Evolutionary conservation across 1,140 invertebrate genomes (phyloP).

Genomic region (Pollicipes pollicipes): DNA sequence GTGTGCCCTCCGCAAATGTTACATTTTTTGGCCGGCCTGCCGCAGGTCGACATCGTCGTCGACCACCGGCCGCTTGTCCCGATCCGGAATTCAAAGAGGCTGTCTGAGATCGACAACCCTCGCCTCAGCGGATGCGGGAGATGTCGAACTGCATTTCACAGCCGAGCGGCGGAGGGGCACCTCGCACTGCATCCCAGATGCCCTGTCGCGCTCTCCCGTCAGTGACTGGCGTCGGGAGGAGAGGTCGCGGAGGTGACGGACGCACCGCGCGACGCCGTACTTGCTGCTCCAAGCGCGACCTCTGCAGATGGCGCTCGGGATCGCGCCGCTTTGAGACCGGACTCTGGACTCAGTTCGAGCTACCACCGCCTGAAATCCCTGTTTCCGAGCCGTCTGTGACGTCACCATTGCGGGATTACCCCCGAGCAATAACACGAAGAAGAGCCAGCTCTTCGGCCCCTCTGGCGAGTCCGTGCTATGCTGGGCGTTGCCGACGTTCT

Average conservation of each 20-base stretch:
- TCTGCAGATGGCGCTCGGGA: neutral
- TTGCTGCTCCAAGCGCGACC: neutral
- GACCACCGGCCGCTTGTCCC: conserved; percentile 14
- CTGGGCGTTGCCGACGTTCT: conserved; percentile 7
- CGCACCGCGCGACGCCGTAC: neutral
- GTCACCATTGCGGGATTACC: conserved; percentile 5
- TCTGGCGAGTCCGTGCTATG: neutral
- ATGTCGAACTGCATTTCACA: neutral
- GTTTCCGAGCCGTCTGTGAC: neutral
- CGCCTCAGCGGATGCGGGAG: conserved; percentile 7
- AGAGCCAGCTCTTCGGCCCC: neutral
- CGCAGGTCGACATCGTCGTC: conserved; percentile 14
- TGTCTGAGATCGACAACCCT: conserved; percentile 10
- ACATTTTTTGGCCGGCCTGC: conserved; percentile 16
- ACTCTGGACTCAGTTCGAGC: conserved; percentile 4
- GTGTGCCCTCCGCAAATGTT: conserved; percentile 17
- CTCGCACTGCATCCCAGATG: conserved; percentile 10
- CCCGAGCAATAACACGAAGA: neutral
- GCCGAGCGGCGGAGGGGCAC: conserved; percentile 4
- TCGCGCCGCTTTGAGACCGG: conserved; percentile 3
- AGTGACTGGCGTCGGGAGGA: conserved; percentile 5
- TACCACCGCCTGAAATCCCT: neutral
- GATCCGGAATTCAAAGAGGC: conserved; percentile 13
- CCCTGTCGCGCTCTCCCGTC: conserved; percentile 8
- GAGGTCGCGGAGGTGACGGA: conserved; percentile 4